Conservation (phyloP, 2,888 invertebrate genomes). For the Drosophila silvestris region DNA sequence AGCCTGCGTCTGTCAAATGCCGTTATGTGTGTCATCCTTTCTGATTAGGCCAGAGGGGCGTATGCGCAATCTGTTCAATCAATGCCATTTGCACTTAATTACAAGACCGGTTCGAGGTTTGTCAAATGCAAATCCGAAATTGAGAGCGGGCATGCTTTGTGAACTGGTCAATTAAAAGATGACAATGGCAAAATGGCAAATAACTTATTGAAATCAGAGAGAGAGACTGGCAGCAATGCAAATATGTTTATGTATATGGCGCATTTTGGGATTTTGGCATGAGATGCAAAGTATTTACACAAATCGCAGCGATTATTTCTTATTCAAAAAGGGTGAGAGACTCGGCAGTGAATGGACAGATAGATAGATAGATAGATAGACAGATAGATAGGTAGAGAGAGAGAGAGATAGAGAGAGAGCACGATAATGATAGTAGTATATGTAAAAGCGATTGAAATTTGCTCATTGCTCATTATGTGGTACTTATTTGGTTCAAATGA, state of each 20-base stretch:
- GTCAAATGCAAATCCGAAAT: conserved; percentile 19
- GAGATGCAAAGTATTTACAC: conserved; percentile 67
- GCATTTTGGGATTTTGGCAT: conserved; percentile 42
- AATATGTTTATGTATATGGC: conserved; percentile 19
- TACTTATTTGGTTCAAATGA: conserved; percentile 34
- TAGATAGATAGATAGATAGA: conserved; percentile 32
- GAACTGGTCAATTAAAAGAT: conserved; percentile 31
- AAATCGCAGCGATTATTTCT: conserved; percentile 32
- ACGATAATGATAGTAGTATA: conserved; percentile 63
- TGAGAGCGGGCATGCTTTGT: conserved; percentile 9
- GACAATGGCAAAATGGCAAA: conserved; percentile 29
- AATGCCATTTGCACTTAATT: conserved; percentile 26
- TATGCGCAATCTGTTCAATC: conserved; percentile 42
- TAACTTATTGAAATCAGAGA: conserved; percentile 23
- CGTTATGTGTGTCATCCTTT: conserved; percentile 2
- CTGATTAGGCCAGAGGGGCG: conserved; percentile 21
- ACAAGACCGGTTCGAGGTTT: conserved; percentile 5
- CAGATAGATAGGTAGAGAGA: conserved; percentile 20
- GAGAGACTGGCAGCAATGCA: conserved; percentile 15
- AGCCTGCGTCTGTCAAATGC: conserved; percentile 12
- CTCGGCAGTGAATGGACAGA: conserved; percentile 49
- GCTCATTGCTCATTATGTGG: conserved; percentile 47
- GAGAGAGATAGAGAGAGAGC: conserved; percentile 41
- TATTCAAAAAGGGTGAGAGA: conserved; percentile 17
- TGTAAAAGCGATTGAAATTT: conserved; percentile 71